Evolutionary conservation across 2,888 invertebrate genomes (phyloP), one percentile per base, ranked within the genome.

Genomic region (Sphinx pinastri): DNA sequence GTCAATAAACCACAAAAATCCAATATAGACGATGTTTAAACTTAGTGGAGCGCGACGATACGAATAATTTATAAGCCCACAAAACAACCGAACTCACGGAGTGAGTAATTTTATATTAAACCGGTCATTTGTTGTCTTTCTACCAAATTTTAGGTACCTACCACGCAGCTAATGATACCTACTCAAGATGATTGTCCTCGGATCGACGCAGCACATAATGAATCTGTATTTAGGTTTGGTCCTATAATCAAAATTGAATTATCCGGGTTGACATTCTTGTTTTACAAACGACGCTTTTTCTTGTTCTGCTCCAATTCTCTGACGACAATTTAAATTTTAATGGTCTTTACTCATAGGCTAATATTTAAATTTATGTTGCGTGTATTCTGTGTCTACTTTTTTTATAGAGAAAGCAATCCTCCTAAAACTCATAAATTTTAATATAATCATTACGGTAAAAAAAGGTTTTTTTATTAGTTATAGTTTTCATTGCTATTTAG

Each of bases 241-340:
- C 90, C 93, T 94, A 93, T 93, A 93, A 94, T 94, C 94, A 94
- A 94, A 94, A 93, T 93, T 93, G 90, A 94, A 94, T 94, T 94
- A 94, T 89, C 88, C 81, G 87, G 87, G 88, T 89, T 92, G 94
- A 94, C 93, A 92, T 91, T 94, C 91, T 91, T 90, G 85, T 85
- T 85, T 82, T 82, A 88, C 81, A 84, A 87, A 82, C 82, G 79
- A 84, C 80, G 85, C 88, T 87, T 90, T 92, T 93, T 91, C 88
- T 92, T 92, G 91, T 92, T 92, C 85, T 88, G 93, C 92, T 93
- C 94, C 90, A 92, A 89, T 93, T 93, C 90, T 82, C 82, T 83
- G 79, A 78, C 81, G 80, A 80, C 84, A 84, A 90, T 90, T 71
- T 92, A 38, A 52, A 67, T n/a, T 52, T 54, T 67, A 67, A 67